Evolutionary conservation across 2,888 invertebrate species (phyloP).

Genomic region (Perizoma flavofasciatum): DNA sequence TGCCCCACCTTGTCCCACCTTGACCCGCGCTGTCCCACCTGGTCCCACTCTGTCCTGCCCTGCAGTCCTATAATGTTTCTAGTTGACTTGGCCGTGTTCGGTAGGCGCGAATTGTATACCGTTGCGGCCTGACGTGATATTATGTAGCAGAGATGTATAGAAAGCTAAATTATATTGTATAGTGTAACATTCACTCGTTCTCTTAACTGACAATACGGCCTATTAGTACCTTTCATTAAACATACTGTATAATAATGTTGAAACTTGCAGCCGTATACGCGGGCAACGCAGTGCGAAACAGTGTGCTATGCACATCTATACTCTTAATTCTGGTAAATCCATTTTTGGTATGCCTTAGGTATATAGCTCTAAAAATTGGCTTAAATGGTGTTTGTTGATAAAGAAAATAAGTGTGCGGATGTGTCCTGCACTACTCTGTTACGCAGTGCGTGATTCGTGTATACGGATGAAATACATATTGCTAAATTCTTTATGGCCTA

Average conservation of each 20-base stretch:
- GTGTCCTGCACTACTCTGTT: background rate
- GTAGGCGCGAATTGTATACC: slow-evolving; percentile 45
- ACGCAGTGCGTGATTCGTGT: background rate
- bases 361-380: no score
- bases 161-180: slow-evolving; percentile 39
- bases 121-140: slow-evolving; percentile 70
- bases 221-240: slow-evolving; percentile 40
- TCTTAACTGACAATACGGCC: slow-evolving; percentile 71
- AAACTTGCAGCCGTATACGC: slow-evolving; percentile 1
- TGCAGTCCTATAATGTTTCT: background rate
- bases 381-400: background rate
- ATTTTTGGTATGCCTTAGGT: no score
- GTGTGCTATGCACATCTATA: background rate
- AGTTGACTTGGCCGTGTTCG: slow-evolving; percentile 31
- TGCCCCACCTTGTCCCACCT: no score
- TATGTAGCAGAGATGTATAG: slow-evolving; percentile 54
- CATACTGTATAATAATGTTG: slow-evolving; percentile 33
- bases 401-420: background rate
- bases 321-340: background rate
- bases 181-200: slow-evolving; percentile 44
- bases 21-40: no score
- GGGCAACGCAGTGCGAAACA: slow-evolving; percentile 2
- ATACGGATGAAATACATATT: background rate
- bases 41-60: no score
- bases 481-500: slow-evolving; percentile 49